Conservation (phyloP, 1,140 invertebrate genomes). For the Drosophila micromelanica region DNA sequence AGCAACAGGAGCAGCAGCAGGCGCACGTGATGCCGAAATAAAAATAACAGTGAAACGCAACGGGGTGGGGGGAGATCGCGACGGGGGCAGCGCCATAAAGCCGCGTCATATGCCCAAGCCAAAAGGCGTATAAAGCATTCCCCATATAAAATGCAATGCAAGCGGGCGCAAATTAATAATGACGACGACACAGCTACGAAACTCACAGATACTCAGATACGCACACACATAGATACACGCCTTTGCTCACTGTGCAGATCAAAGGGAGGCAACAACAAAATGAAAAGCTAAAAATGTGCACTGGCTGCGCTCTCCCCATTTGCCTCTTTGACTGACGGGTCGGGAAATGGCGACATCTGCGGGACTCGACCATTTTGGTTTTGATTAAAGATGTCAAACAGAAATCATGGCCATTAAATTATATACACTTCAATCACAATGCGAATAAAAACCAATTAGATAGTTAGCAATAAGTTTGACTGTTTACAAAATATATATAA, state of each 20-base stretch:
- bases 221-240: neutral
- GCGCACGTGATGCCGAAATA: slow-evolving; percentile 64
- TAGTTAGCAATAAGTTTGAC: neutral
- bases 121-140: slow-evolving; percentile 32
- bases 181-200: slow-evolving; percentile 51
- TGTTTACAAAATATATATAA: no score
- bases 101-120: slow-evolving; percentile 42
- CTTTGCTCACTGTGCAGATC: slow-evolving; percentile 49
- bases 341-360: slow-evolving; percentile 21
- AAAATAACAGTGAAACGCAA: slow-evolving; percentile 48
- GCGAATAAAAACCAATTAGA: neutral
- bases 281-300: neutral
- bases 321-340: slow-evolving; percentile 28
- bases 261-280: slow-evolving; percentile 36
- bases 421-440: slow-evolving; percentile 22
- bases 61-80: slow-evolving; percentile 26
- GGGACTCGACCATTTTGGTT: slow-evolving; percentile 27
- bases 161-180: slow-evolving; percentile 71
- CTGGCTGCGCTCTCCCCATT: slow-evolving; percentile 23
- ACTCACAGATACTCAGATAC: slow-evolving; percentile 11
- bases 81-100: slow-evolving; percentile 30
- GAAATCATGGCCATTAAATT: slow-evolving; percentile 20
- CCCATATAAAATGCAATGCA: slow-evolving; percentile 35
- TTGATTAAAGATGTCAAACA: slow-evolving; percentile 15
- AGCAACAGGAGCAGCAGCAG: slow-evolving; percentile 37